Base-by-base conservation (phyloP, 2,797 vertebrate genomes). In the Phoeniculus purpureus region DNA sequence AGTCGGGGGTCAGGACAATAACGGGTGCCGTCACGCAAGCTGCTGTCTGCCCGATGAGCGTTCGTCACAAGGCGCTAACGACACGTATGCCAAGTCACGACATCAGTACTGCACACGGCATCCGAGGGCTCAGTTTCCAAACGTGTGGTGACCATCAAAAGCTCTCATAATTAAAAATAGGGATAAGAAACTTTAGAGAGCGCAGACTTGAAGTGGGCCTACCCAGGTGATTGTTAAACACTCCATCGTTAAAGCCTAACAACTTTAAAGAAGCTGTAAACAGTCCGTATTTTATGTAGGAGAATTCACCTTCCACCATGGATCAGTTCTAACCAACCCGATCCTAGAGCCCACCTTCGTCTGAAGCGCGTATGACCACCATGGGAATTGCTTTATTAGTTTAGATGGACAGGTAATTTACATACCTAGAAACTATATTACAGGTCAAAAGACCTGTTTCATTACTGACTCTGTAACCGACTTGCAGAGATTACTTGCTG, bases 391-490 rank as follows among this genome's bases (percentile, higher is more conserved):
- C 60, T 90, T 40, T 76, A 66, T 59, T 79, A 65, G 43, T 67
- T 84, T 72, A 83, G 40, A 66, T 60, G 62, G 73, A 75, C 8
- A 68, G 52, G 31, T 90, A 48, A 89, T 94, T 94, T 80, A 73
- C 84, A 74, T 70, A 87, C 51, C 12, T 48, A 78, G 31, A 5
- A 27, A 90, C 81, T 70, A 79, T 82, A 95, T 96, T 74, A 90
- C 78, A 81, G 85, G 80, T 97, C 96, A 97, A 95, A 98, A 95
- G 90, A 95, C 94, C 90, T 94, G 90, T 92, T 97, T 96, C 96
- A 87, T 94, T 94, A 85, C 73, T 96, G 92, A 93, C 37, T 40
- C 52, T 92, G 93, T 91, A 93, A 91, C 50, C 11, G 37, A 82
- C 60, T 92, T 78, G 60, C 23, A 8, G 92, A 95, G 92, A 94